phyloP scores from a whole-genome alignment of 2,888 invertebrate species.

The Lacanobia wlatinum region DNA sequence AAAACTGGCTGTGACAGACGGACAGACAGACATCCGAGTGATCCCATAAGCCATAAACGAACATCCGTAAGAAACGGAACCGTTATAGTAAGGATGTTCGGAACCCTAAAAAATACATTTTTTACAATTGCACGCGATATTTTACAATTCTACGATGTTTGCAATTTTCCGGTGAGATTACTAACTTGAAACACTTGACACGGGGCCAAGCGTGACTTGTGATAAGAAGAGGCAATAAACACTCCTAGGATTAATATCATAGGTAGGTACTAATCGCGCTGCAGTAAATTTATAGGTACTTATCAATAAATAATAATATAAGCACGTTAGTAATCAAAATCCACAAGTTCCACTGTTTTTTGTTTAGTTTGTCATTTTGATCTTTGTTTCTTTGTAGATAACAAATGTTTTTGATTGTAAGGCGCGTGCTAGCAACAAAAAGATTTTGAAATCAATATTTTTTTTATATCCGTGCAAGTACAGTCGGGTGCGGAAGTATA shows the following conservation, averaged over 20 bases:
- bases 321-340: not conserved
- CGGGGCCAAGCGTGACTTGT: slow-evolving; percentile 10
- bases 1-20: no score
- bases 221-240: slow-evolving; percentile 22
- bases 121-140: no score
- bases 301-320: not conserved
- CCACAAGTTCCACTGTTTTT: slow-evolving; percentile 1
- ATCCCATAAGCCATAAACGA: no score
- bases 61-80: no score
- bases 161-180: no score
- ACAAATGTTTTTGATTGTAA: not conserved
- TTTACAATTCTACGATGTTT: no score
- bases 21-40: no score
- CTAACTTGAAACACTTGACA: slow-evolving; percentile 2
- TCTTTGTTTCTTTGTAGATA: slow-evolving; percentile 1
- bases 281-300: slow-evolving; percentile 39
- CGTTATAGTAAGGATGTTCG: no score
- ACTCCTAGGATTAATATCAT: slow-evolving; percentile 23
- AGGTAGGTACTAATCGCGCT: slow-evolving; percentile 21
- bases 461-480: slow-evolving; percentile 9
- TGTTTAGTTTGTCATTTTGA: slow-evolving; percentile 18
- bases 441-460: not conserved
- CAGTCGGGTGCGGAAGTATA: slow-evolving; percentile 12
- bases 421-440: not conserved
- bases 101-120: no score